Evolutionary conservation across 2,113 vertebrate species (phyloP).

Genomic region (Phylloscopus trochiloides): DNA sequence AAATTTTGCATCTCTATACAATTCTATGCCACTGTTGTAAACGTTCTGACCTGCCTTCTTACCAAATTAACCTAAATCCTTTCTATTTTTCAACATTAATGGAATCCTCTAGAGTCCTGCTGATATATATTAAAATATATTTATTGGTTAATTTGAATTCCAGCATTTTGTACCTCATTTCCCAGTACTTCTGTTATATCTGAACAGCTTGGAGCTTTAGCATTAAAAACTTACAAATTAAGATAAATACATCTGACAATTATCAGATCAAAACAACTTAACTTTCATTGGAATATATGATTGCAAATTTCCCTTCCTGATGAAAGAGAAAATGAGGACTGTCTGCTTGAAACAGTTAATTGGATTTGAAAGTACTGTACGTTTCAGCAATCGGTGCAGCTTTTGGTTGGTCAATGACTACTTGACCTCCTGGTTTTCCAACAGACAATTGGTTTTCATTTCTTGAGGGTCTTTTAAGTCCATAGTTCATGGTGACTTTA

Average conservation of each 20-base stretch:
- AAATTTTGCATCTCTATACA: constrained; percentile 87
- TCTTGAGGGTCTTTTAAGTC: constrained; percentile 62
- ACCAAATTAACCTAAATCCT: constrained; percentile 99
- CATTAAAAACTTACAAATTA: constrained; percentile 82
- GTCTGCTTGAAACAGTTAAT: constrained; percentile 77
- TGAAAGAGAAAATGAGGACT: constrained; percentile 73
- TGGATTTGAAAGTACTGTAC: constrained; percentile 75
- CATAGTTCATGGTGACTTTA: constrained; percentile 66
- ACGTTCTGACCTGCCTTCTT: constrained; percentile 94
- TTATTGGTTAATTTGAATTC: constrained; percentile 89
- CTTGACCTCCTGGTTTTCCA: constrained; percentile 73
- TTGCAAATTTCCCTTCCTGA: constrained; percentile 75
- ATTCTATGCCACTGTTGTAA: constrained; percentile 90
- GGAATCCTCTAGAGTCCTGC: constrained; percentile 92
- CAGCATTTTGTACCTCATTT: constrained; percentile 82
- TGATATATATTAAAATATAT: constrained; percentile 89
- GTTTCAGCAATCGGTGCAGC: constrained; percentile 51
- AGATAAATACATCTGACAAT: constrained; percentile 81
- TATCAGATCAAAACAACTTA: constrained; percentile 83
- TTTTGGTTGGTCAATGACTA: constrained; percentile 73
- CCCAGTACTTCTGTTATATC: constrained; percentile 76
- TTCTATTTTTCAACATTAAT: constrained; percentile 93
- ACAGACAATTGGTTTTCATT: constrained; percentile 71
- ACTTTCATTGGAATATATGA: constrained; percentile 77
- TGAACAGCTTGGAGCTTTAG: constrained; percentile 75